These are phyloP conservation scores for Epistrophe eligans DNA, from an alignment of 2,888 invertebrate genomes.

Conservation along the genomic window DNA sequence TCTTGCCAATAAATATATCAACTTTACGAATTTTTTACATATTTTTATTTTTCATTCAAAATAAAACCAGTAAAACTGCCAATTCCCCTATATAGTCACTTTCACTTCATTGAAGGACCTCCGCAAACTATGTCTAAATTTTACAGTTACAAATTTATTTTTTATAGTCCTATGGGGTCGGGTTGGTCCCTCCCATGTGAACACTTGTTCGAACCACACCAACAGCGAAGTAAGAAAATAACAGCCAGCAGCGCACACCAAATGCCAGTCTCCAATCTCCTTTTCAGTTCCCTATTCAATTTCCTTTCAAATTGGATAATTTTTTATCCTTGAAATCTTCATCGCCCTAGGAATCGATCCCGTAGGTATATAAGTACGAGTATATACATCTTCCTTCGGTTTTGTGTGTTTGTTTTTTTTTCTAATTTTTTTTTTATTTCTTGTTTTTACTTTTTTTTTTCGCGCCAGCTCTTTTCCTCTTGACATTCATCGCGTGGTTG, in stretches of 20 bases:
- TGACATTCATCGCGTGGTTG: conserved; percentile 76
- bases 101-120: conserved; percentile 2
- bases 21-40: no score
- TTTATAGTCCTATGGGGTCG: neutral
- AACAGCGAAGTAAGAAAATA: conserved; percentile 10
- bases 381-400: conserved; percentile 21
- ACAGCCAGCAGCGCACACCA: conserved; percentile 25
- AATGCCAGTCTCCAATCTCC: conserved; percentile 44
- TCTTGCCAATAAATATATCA: no score
- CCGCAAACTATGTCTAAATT: neutral
- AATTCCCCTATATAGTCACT: neutral
- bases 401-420: conserved; percentile 3
- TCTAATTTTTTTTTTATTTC: neutral
- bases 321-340: conserved; percentile 72
- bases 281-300: conserved; percentile 68
- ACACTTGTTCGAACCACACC: conserved; percentile 45
- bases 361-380: conserved; percentile 32
- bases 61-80: neutral
- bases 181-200: neutral
- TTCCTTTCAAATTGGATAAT: conserved; percentile 74
- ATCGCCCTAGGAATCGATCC: conserved; percentile 61
- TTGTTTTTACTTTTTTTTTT: conserved; percentile 2
- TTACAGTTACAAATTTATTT: neutral
- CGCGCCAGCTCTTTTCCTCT: conserved; percentile 32
- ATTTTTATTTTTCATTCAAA: no score